A percentile compares a stretch with the other conserved stretches of the same genome.
phyloP scores from a whole-genome alignment of 1,140 invertebrate genomes.

The Psilanteris sp. region DNA sequence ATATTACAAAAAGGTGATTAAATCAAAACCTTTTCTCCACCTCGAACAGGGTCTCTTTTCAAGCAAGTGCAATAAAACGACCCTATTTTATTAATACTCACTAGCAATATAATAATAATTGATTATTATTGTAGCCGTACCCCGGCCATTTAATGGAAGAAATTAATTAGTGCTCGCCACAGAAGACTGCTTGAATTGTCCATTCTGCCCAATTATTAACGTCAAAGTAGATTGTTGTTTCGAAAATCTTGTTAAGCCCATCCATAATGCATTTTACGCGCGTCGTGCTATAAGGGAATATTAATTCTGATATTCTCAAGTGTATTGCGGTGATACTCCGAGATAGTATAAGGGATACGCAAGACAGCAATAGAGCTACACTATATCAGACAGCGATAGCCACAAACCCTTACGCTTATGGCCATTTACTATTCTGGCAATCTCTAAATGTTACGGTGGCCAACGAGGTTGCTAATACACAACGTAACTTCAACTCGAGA shows the following conservation, averaged over 20 bases:
- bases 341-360: conserved; percentile 19
- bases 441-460: conserved; percentile 34
- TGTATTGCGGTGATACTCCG: conserved; percentile 5
- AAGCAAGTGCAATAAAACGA: too few relatives aligned
- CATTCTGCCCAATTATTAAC: conserved; percentile 4
- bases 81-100: too few relatives aligned
- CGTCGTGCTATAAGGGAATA: conserved; percentile 6
- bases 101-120: too few relatives aligned
- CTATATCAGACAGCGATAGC: conserved; percentile 33
- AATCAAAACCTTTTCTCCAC: too few relatives aligned
- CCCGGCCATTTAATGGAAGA: too few relatives aligned
- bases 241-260: conserved; percentile 26
- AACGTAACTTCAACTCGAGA: conserved; percentile 38
- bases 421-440: conserved; percentile 52
- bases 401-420: conserved; percentile 49
- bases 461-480: conserved; percentile 45
- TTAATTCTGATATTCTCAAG: conserved; percentile 52
- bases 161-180: too few relatives aligned
- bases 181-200: background rate
- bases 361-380: conserved; percentile 22
- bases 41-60: too few relatives aligned
- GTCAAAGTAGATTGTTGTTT: conserved; percentile 11
- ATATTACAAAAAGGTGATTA: too few relatives aligned
- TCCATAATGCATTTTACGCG: conserved; percentile 26
- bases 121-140: too few relatives aligned